Evolutionary conservation across 2,888 invertebrate genomes (phyloP), one percentile per base, ranked within the genome.

Genomic region (Stenchaetothrips biformis): DNA sequence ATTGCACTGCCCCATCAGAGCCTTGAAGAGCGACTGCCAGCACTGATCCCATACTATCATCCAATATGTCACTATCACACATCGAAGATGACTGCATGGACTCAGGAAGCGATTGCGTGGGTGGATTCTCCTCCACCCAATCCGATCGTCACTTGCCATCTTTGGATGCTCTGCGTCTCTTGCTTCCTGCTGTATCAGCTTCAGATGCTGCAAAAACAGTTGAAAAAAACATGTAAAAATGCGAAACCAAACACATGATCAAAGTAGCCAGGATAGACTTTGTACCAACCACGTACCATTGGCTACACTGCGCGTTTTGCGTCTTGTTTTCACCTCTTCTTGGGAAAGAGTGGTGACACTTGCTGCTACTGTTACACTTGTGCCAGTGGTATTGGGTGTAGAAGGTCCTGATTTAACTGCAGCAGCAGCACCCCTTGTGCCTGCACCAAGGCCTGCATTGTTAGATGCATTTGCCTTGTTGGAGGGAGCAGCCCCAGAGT

Each of bases 71-170:
- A 74, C 25, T 25, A 21, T n/a, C 25, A 74, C 67, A 74, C 25
- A 74, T 25, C 25, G 67, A 25, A 25, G 67, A 74, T 74, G 67
- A 74, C 25, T 11, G 25, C 11, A 21, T 7, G n/a, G 67, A 74
- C 21, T 74, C 67, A 74, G 67, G 21, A 25, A 74, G 25, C 8
- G 67, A 21, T 11, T 21, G 25, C 11, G 87, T 83, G 77, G 87
- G 86, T 82, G 87, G 83, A 83, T 88, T 81, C 78, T 79, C 79
- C 80, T 81, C 81, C 82, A 82, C 81, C 82, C 80, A 80, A 79
- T 78, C 87, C 86, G 87, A 86, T 87, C 90, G 91, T 92, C 92
- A 93, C 92, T 92, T 92, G 89, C 90, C 92, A 88, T 92, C 92
- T 87, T 92, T 91, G 83, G 92, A 92, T 84, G 89, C 89, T 86